A percentile compares a stretch with the other conserved stretches of the same genome.
phyloP scores from a whole-genome alignment of 2,113 vertebrate species.

The Sturnus vulgaris region DNA sequence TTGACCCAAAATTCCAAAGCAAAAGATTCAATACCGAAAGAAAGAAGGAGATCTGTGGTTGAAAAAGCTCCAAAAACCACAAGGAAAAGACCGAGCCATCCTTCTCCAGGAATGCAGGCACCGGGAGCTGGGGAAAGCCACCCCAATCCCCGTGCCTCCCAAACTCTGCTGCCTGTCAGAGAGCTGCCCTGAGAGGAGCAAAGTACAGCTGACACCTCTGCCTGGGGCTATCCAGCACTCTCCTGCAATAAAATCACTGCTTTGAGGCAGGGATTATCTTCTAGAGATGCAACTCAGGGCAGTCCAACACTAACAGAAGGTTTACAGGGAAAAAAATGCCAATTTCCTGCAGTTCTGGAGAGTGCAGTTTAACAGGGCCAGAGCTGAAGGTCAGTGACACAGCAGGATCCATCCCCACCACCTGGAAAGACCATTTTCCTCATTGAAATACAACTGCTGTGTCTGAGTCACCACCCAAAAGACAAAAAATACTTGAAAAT shows the following conservation, averaged over 20 bases:
- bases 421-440: background rate
- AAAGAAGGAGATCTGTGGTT: background rate
- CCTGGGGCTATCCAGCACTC: background rate
- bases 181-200: background rate
- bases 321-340: background rate
- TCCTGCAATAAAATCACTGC: background rate
- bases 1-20: background rate
- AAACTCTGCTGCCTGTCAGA: background rate
- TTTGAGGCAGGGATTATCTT: background rate
- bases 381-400: background rate
- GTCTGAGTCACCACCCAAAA: background rate
- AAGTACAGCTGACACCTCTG: background rate
- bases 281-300: background rate
- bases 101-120: background rate
- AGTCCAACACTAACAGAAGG: background rate
- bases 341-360: fast-evolving
- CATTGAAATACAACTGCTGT: background rate
- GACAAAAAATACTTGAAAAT: background rate
- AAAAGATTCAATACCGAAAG: background rate
- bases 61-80: background rate
- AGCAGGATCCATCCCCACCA: background rate
- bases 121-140: background rate
- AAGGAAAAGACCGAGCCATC: background rate
- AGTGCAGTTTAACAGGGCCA: background rate
- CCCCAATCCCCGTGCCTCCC: background rate